phyloP scores from a whole-genome alignment of 2,113 vertebrate species.

The Pionites leucogaster region DNA sequence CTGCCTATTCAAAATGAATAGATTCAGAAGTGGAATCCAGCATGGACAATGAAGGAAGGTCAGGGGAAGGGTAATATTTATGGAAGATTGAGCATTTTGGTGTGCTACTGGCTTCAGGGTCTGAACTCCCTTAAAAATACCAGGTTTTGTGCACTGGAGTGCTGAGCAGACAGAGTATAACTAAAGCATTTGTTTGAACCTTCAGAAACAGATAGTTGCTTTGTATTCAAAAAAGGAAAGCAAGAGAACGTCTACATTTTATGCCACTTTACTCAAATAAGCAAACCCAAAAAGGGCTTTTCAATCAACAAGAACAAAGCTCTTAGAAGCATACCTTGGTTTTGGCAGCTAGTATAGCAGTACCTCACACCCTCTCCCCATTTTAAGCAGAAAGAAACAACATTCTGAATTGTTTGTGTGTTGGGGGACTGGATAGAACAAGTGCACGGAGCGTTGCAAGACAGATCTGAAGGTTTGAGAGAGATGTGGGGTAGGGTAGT shows the following conservation, averaged over 20 bases:
- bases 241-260: neutral
- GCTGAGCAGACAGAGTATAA: slow-evolving; percentile 19
- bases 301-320: rapidly evolving
- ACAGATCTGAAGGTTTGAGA: neutral
- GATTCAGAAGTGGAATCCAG: slow-evolving; percentile 68
- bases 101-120: slow-evolving; percentile 57
- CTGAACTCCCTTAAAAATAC: slow-evolving; percentile 26
- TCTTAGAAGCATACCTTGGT: neutral
- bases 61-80: slow-evolving; percentile 68
- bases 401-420: neutral
- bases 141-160: neutral
- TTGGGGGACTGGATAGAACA: neutral
- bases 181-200: neutral
- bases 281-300: neutral
- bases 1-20: slow-evolving; percentile 67
- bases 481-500: too few relatives aligned
- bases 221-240: neutral
- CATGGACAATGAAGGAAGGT: slow-evolving; percentile 73
- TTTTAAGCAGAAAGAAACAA: neutral
- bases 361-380: neutral
- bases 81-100: slow-evolving; percentile 55
- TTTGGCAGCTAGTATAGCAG: rapidly evolving
- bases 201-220: neutral
- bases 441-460: neutral
- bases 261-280: neutral